Evolutionary conservation across 2,113 vertebrate species (phyloP).

Genomic region (Oceanites oceanicus): DNA sequence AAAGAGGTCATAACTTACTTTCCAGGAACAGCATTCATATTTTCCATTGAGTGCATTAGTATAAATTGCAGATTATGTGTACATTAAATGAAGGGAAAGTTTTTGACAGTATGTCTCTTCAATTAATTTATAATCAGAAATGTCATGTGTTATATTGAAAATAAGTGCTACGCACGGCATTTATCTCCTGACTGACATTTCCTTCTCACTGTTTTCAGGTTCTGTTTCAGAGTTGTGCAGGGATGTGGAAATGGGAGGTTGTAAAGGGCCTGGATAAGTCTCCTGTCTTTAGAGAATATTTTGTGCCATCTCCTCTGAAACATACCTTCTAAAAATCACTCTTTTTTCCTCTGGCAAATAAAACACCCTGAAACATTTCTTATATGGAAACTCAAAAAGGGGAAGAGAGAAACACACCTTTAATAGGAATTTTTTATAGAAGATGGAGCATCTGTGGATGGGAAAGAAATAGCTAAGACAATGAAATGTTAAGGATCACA

Average conservation of each 20-base stretch:
- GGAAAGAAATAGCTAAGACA: not conserved
- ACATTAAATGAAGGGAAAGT: slow-evolving; percentile 26
- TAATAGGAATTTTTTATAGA: not conserved
- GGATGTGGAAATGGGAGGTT: not conserved
- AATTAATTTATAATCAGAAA: slow-evolving; percentile 45
- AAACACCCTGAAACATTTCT: not conserved
- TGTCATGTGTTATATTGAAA: not conserved
- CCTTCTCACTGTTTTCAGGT: not conserved
- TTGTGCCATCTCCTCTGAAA: not conserved
- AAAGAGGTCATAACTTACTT: slow-evolving; percentile 56
- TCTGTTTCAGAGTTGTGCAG: not conserved
- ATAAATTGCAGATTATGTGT: not conserved
- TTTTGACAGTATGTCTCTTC: slow-evolving; percentile 13
- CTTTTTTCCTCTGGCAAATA: not conserved
- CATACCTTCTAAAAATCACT: not conserved
- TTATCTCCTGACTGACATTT: not conserved
- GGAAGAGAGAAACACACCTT: not conserved
- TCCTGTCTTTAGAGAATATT: not conserved
- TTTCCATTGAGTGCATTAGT: slow-evolving; percentile 47
- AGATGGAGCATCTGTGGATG: not conserved
- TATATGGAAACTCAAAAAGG: not conserved
- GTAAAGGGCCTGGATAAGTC: not conserved
- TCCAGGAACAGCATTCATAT: slow-evolving; percentile 52
- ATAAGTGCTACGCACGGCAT: not conserved
- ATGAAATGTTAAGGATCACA: not conserved